These are phyloP conservation scores for Ichneumoninae sp. DNA, from an alignment of 2,888 invertebrate genomes.

Conservation along the genomic window DNA sequence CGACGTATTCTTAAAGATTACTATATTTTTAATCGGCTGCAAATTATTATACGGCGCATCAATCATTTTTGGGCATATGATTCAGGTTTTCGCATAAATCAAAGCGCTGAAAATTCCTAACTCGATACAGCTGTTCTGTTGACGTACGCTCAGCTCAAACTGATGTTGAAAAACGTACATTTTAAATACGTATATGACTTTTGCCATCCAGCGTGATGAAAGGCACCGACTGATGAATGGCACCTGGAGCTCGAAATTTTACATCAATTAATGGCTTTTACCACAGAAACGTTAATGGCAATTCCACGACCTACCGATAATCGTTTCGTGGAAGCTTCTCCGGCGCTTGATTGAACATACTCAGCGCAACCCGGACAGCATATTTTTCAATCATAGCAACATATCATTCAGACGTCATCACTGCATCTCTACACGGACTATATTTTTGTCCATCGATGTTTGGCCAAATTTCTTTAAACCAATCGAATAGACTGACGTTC, in stretches of 20 bases:
- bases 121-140: slow-evolving; percentile 55
- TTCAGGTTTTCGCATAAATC: slow-evolving; percentile 65
- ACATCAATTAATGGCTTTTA: slow-evolving; percentile 36
- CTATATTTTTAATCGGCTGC: slow-evolving; percentile 58
- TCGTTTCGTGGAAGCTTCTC: slow-evolving; percentile 63
- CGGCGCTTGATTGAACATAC: not conserved
- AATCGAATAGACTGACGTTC: slow-evolving; percentile 58
- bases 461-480: slow-evolving; percentile 59
- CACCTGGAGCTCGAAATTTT: slow-evolving; percentile 66
- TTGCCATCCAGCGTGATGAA: slow-evolving; percentile 72
- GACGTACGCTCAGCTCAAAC: slow-evolving; percentile 62
- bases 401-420: not conserved
- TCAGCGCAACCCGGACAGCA: too few relatives aligned
- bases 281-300: slow-evolving; percentile 68
- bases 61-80: slow-evolving; percentile 36
- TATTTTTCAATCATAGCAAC: not conserved
- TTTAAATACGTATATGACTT: slow-evolving; percentile 70
- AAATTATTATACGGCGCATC: slow-evolving; percentile 64
- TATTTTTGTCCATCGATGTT: slow-evolving; percentile 45
- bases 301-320: slow-evolving; percentile 68
- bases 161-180: slow-evolving; percentile 68
- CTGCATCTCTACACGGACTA: not conserved
- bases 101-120: slow-evolving; percentile 65
- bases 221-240: slow-evolving; percentile 63
- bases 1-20: slow-evolving; percentile 41